Base-by-base conservation (phyloP, 2,888 invertebrate genomes). In the Pammene fasciana region DNA sequence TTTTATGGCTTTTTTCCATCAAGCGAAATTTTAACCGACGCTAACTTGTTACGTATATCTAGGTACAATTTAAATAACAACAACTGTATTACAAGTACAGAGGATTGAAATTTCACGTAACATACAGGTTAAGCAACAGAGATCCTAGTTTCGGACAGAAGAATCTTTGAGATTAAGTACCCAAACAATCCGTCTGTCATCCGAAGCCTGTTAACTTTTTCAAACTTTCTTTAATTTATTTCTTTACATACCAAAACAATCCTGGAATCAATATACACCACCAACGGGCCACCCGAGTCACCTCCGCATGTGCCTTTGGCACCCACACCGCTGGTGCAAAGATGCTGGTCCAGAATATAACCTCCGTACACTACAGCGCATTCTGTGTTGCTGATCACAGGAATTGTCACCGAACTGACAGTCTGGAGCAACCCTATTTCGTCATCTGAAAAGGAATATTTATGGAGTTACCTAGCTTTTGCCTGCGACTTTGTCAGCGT, bases 211-310 rank as follows among this genome's bases (percentile, higher is more conserved):
- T 26, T 26, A 4, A 26, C 26, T 26, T 26, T 26, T 26, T 26
- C 26, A 26, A 9, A 9, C 9, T 6, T 9, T 0, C 38, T 38
- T 38, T 9, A 38, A 9, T 38, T 38, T 38, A 9, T 38, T 43
- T 43, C 14, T 13, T 7, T 7, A 41, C 54, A 26, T 76, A 83
- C 82, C 78, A 86, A 67, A 9, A 82, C 48, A 3, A 65, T 72
- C n/a, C 56, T 65, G 43, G 74, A 74, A 59, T 79, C 71, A 4
- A 78, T 75, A 11, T 7, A 62, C 0, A 77, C 67, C 11, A 77
- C 75, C 5, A 87, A 79, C 2, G 87, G 87, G 11, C 87, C 86
- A 18, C 87, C 87, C 16, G 86, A 86, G 72, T 87, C 86, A 6
- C 87, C 86, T 0, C 52, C 9, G 75, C 86, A 86, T 18, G 80